These are phyloP conservation scores for Epizoanthus stellaris DNA, from an alignment of 92 coral and sea anemone species.

Conservation along the genomic window DNA sequence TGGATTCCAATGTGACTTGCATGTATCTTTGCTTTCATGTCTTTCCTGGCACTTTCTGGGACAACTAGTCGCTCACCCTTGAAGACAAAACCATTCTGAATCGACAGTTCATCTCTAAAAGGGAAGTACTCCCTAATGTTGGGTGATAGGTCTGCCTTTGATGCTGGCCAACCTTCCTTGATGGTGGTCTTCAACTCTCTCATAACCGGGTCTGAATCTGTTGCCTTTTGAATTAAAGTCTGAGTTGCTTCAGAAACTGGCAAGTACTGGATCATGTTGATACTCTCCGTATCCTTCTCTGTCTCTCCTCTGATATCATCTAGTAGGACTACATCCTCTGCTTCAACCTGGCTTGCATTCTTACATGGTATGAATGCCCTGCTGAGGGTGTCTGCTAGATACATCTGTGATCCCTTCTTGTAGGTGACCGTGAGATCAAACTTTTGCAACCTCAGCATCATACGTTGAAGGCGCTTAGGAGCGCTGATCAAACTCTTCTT, in stretches of 20 bases:
- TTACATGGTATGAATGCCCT: not conserved
- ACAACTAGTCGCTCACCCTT: slow-evolving; percentile 21
- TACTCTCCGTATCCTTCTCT: slow-evolving; percentile 37
- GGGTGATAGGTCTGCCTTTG: slow-evolving; percentile 29
- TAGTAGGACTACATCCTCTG: not conserved
- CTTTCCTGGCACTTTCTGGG: slow-evolving; percentile 1
- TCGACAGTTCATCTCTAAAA: slow-evolving; percentile 11
- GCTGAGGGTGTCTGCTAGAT: slow-evolving; percentile 35
- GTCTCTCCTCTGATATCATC: slow-evolving; percentile 34
- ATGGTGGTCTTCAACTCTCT: slow-evolving; percentile 48
- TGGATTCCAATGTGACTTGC: slow-evolving; percentile 47
- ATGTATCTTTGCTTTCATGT: slow-evolving; percentile 35
- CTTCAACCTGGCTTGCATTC: not conserved
- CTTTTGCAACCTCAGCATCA: slow-evolving; percentile 40
- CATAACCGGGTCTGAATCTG: slow-evolving; percentile 40
- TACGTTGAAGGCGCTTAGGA: slow-evolving; percentile 46
- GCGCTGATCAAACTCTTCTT: not conserved
- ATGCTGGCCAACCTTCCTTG: slow-evolving; percentile 52
- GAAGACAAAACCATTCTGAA: slow-evolving; percentile 15
- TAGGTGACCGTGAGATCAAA: slow-evolving; percentile 26
- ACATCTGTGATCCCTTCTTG: slow-evolving; percentile 38
- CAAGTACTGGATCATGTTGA: slow-evolving; percentile 51
- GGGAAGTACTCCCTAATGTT: slow-evolving; percentile 12
- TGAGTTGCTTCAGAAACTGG: slow-evolving; percentile 50
- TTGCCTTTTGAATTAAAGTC: slow-evolving; percentile 31